Evolutionary conservation across 2,888 invertebrate species (phyloP), one percentile per base, ranked within the genome.

Genomic region (Conus canariensis): DNA sequence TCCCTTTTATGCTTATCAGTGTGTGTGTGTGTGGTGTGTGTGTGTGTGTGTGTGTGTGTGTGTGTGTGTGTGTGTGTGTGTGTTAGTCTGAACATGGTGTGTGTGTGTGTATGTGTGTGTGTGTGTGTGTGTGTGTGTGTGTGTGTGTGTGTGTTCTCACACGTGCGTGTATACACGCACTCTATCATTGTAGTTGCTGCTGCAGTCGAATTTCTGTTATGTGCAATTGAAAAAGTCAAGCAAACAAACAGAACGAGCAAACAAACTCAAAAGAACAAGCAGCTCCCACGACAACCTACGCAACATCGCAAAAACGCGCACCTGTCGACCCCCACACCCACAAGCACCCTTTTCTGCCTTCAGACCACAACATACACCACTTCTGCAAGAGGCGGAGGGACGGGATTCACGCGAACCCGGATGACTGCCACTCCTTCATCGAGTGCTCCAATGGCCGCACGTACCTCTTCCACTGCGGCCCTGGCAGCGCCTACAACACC

Each of bases 381-480:
- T 92, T 92, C 90, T 94, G 94, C 86, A 89, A 89, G 12, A 91
- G 91, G 16, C 92, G 92, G 88, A 14, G 85, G 5, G 92, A 94
- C 85, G 94, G 94, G 22, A 91, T 94, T 4, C 92, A 94, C 88
- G 86, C 90, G 3, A 92, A 93, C 88, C 93, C 93, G 0, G 60
- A 25, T 1, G 93, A 93, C 89, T 94, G 94, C 90, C 64, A 89
- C 0, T 90, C 90, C 87, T 94, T 92, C 91, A 91, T 93, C 83
- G 93, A 94, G 67, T 94, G 94, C 90, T 90, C 93, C 45, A 90
- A 90, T 56, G 93, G 93, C 8, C 86, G 88, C 45, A 93, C 92
- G 12, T 93, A 92, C 90, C 87, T 87, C 14, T 91, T 92, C 19
- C 87, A 90, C 2, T 94, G 94, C 88, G 93, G 93, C 0, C 85